These are phyloP conservation scores for Ancistrus triradiatus DNA, from an alignment of 2,113 vertebrate species.

Conservation along the genomic window DNA sequence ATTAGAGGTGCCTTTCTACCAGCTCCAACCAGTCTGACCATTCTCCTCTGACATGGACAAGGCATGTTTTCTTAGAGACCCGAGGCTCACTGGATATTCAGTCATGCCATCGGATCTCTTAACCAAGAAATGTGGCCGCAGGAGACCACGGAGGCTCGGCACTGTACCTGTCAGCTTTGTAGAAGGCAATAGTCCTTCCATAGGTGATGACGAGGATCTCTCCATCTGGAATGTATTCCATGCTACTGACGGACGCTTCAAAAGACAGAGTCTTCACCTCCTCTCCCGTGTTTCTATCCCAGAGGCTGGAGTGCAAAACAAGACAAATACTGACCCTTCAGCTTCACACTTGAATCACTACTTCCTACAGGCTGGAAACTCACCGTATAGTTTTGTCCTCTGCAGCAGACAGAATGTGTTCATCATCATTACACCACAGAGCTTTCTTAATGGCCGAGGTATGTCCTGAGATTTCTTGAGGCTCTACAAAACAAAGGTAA, in stretches of 20 bases:
- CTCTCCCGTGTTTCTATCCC: slow-evolving; percentile 85
- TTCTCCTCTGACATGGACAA: too few species aligned
- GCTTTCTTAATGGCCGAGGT: slow-evolving; percentile 95
- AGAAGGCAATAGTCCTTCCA: slow-evolving; percentile 90
- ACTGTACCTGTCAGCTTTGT: slow-evolving; percentile 84
- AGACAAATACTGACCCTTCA: slow-evolving; percentile 41
- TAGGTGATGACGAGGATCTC: slow-evolving; percentile 93
- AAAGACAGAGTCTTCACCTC: slow-evolving; percentile 85
- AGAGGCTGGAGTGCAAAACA: slow-evolving; percentile 72
- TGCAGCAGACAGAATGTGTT: slow-evolving; percentile 89
- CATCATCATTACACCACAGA: slow-evolving; percentile 90
- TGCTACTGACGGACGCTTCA: slow-evolving; percentile 88
- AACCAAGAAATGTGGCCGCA: neutral
- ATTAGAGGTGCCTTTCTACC: too few species aligned
- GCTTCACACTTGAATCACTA: too few species aligned
- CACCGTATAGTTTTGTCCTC: slow-evolving; percentile 98
- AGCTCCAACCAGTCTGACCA: too few species aligned
- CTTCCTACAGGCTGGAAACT: too few species aligned
- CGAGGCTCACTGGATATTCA: too few species aligned
- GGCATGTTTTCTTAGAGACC: too few species aligned
- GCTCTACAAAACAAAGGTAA: slow-evolving; percentile 67
- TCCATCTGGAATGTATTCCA: slow-evolving; percentile 91
- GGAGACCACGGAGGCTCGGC: neutral
- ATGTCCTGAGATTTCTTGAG: slow-evolving; percentile 86
- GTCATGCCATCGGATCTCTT: neutral